These are phyloP conservation scores for Psittacula echo DNA, from an alignment of 2,797 vertebrate species.

Conservation along the genomic window DNA sequence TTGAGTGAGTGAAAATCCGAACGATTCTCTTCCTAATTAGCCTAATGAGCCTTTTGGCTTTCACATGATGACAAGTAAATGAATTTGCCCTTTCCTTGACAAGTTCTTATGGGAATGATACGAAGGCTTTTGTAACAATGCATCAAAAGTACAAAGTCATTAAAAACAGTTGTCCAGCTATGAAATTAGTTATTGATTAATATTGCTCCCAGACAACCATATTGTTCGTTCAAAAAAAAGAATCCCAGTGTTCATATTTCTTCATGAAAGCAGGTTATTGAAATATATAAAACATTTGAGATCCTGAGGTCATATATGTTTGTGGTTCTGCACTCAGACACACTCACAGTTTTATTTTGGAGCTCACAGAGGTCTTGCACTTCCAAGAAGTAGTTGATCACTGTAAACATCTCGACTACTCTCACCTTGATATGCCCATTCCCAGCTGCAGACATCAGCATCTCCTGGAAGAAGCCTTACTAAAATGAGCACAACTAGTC, in stretches of 20 bases:
- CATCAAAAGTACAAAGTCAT: conserved; percentile 72
- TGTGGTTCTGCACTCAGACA: background rate
- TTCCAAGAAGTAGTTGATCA: background rate
- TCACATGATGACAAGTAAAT: conserved; percentile 71
- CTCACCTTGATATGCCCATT: background rate
- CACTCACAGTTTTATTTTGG: background rate
- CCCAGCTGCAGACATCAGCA: background rate
- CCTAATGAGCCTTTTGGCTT: conserved; percentile 75
- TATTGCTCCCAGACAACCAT: conserved; percentile 74
- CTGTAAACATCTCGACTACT: background rate
- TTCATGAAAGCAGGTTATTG: background rate
- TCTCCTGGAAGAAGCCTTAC: background rate
- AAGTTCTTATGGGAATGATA: conserved; percentile 70
- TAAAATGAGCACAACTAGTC: background rate
- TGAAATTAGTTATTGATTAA: conserved; percentile 82
- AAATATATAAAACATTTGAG: background rate
- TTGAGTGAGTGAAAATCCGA: conserved; percentile 43
- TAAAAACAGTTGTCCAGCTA: conserved; percentile 80
- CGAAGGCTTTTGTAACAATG: conserved; percentile 61
- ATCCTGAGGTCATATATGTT: background rate
- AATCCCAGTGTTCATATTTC: conserved; percentile 36
- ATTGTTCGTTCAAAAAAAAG: conserved; percentile 46
- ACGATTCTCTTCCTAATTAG: conserved; percentile 70
- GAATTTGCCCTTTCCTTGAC: conserved; percentile 76
- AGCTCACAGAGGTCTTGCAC: background rate